Conservation (phyloP, 2,113 vertebrate species). For the Xiphophorus couchianus region DNA sequence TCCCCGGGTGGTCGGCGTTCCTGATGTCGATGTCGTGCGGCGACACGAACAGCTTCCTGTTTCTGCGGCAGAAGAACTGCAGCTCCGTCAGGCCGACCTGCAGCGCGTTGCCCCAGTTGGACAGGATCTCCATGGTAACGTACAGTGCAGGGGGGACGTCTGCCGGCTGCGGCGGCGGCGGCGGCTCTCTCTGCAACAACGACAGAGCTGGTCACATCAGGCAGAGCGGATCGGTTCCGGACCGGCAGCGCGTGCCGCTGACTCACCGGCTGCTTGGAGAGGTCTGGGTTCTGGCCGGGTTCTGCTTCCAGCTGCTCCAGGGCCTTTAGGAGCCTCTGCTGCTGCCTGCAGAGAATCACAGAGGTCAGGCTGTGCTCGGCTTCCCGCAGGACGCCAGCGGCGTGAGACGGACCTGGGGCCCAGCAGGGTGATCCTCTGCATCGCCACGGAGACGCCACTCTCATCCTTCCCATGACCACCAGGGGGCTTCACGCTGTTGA, state of each 20-base stretch:
- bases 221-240: not conserved
- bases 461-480: slow-evolving; percentile 57
- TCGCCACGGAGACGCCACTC: slow-evolving; percentile 74
- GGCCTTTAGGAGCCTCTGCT: slow-evolving; percentile 83
- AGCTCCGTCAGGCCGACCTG: slow-evolving; percentile 90
- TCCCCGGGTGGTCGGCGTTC: slow-evolving; percentile 81
- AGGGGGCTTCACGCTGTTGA: slow-evolving; percentile 60
- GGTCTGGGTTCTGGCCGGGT: slow-evolving; percentile 53
- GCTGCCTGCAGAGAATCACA: slow-evolving; percentile 83
- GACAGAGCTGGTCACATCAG: not conserved
- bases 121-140: slow-evolving; percentile 93
- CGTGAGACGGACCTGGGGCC: slow-evolving; percentile 82
- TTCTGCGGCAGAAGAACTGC: slow-evolving; percentile 88
- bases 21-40: slow-evolving; percentile 91
- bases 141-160: slow-evolving; percentile 82
- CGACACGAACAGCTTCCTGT: slow-evolving; percentile 88
- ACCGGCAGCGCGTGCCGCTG: not conserved
- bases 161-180: slow-evolving; percentile 41
- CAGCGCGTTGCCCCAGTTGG: slow-evolving; percentile 88
- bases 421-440: slow-evolving; percentile 82
- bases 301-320: slow-evolving; percentile 77
- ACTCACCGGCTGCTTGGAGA: slow-evolving; percentile 65
- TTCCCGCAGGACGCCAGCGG: not conserved
- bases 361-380: too few species aligned
- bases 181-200: slow-evolving; percentile 57